Evolutionary conservation across 2,888 invertebrate genomes (phyloP).

Genomic region (Thymelicus acteon): DNA sequence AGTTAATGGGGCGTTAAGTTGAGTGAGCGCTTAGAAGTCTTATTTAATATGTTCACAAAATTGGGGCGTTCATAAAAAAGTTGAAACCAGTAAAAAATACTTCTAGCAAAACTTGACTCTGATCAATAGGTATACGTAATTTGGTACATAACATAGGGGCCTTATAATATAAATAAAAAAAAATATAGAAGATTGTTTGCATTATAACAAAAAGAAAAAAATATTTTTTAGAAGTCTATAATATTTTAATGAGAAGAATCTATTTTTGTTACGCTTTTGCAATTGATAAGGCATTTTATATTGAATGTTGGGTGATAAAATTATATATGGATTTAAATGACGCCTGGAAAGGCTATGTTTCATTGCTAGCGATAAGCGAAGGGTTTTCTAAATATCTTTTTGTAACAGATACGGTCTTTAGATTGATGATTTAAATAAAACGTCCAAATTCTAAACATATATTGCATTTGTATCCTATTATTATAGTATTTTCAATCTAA

Average conservation of each 20-base stretch:
- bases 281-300: conserved; percentile 65
- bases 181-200: conserved; percentile 61
- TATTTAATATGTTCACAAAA: neutral
- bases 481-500: too few relatives aligned
- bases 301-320: conserved; percentile 52
- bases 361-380: conserved; percentile 19
- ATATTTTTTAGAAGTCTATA: conserved; percentile 70
- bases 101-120: conserved; percentile 58
- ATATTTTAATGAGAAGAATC: conserved; percentile 69
- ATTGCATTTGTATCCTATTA: too few relatives aligned
- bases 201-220: conserved; percentile 60
- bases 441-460: too few relatives aligned
- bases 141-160: conserved; percentile 76
- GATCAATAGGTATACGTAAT: conserved; percentile 75
- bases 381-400: neutral
- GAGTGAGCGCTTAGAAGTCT: too few relatives aligned
- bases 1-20: too few relatives aligned
- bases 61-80: neutral
- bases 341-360: neutral
- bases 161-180: conserved; percentile 58
- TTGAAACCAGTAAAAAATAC: conserved; percentile 40
- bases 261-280: conserved; percentile 82
- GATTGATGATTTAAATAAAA: too few relatives aligned
- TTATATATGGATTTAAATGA: conserved; percentile 2
- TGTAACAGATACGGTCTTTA: too few relatives aligned